Evolutionary conservation across 2,888 invertebrate species (phyloP).

Genomic region (Hydroisotoma schaefferi): DNA sequence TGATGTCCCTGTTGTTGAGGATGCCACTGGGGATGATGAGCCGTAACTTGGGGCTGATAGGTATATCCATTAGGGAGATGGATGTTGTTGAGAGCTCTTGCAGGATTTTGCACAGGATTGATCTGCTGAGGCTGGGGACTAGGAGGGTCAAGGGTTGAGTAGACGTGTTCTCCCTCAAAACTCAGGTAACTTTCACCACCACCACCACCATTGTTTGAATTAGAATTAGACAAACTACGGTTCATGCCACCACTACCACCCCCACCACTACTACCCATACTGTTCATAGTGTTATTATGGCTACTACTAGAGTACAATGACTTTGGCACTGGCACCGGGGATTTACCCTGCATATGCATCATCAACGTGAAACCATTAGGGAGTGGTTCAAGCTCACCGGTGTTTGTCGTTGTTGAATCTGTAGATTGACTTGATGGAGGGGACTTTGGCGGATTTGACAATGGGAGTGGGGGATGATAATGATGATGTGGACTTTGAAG

Average conservation of each 20-base stretch:
- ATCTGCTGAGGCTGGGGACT: constrained; percentile 37
- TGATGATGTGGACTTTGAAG: constrained; percentile 27
- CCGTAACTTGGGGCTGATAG: constrained; percentile 35
- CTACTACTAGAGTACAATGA: constrained; percentile 26
- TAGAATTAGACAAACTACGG: constrained; percentile 6
- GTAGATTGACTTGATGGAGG: constrained; percentile 44
- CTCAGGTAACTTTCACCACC: constrained; percentile 48
- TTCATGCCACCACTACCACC: constrained; percentile 4
- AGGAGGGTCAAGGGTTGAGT: constrained; percentile 47
- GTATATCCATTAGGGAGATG: constrained; percentile 48
- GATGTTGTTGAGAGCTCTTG: constrained; percentile 39
- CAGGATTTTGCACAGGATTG: constrained; percentile 8
- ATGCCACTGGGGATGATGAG: constrained; percentile 12
- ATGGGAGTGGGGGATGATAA: constrained; percentile 35
- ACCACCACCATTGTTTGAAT: background rate
- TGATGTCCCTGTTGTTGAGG: constrained; percentile 7
- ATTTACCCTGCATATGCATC: constrained; percentile 25
- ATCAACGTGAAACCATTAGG: constrained; percentile 8
- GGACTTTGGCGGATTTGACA: constrained; percentile 38
- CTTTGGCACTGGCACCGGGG: constrained; percentile 45
- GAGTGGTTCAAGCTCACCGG: constrained; percentile 21
- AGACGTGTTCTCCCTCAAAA: constrained; percentile 47
- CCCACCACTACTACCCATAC: constrained; percentile 8
- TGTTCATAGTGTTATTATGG: constrained; percentile 25
- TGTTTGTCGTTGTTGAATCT: constrained; percentile 40